Percentiles rank a stretch among this genome's conserved stretches.
Evolutionary conservation across 2,797 vertebrate genomes (phyloP).

Genomic region (Pangasius krempfi): DNA sequence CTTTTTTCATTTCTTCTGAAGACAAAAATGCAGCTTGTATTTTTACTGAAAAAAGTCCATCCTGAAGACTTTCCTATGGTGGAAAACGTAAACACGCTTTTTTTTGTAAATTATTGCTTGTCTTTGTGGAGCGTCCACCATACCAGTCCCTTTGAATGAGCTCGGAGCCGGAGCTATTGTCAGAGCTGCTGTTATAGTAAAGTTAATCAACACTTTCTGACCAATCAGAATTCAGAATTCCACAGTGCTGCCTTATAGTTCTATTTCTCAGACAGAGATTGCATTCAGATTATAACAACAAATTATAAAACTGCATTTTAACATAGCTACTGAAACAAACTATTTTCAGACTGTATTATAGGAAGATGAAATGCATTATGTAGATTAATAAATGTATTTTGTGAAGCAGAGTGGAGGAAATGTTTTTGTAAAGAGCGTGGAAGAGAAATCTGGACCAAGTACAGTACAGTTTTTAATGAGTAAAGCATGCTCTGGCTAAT

Average conservation of each 20-base stretch:
- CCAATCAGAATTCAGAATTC: background rate
- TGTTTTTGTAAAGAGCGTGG: background rate
- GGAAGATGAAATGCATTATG: too few relatives aligned
- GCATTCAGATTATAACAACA: background rate
- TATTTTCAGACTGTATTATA: too few relatives aligned
- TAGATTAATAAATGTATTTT: background rate
- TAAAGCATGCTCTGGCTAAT: constrained; percentile 49
- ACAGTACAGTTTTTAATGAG: constrained; percentile 30
- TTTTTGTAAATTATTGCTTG: too few relatives aligned
- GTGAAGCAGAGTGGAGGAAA: background rate
- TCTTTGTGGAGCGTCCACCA: too few relatives aligned
- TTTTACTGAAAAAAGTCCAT: too few relatives aligned
- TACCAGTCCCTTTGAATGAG: background rate
- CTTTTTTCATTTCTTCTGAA: too few relatives aligned
- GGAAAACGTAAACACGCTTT: too few relatives aligned
- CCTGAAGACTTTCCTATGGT: too few relatives aligned
- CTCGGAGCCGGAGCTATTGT: background rate
- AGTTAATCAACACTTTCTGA: background rate
- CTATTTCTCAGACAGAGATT: too few relatives aligned
- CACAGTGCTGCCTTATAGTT: too few relatives aligned
- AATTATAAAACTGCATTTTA: background rate
- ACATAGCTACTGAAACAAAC: background rate
- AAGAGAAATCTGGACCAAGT: constrained; percentile 5
- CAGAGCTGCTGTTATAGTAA: background rate
- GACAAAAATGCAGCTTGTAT: too few relatives aligned